These are phyloP conservation scores for Aepyceros melampus DNA, from an alignment of 2,113 vertebrate species.

Conservation along the genomic window DNA sequence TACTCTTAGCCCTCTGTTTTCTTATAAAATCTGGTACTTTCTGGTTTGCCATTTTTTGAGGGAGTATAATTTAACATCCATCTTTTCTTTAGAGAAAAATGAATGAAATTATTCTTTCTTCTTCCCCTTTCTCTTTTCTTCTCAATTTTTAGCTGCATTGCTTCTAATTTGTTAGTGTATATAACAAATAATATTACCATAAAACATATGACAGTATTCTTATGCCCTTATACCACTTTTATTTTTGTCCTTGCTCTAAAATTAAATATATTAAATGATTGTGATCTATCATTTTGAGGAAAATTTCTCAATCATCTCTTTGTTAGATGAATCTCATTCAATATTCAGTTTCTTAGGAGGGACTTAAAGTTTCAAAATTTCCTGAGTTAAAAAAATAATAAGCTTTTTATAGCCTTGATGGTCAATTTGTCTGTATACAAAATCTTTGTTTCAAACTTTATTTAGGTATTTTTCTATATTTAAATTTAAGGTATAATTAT, in stretches of 20 bases:
- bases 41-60: background rate
- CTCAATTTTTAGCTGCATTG: background rate
- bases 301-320: background rate
- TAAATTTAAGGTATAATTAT: background rate
- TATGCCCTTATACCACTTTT: background rate
- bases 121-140: background rate
- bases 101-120: background rate
- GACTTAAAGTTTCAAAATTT: background rate
- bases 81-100: background rate
- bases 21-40: background rate
- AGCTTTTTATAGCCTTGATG: background rate
- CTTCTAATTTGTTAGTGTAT: background rate
- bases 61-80: background rate
- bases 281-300: background rate
- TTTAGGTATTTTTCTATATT: background rate
- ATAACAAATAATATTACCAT: background rate
- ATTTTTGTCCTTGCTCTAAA: background rate
- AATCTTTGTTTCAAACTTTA: background rate
- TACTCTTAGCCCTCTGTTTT: background rate
- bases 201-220: background rate
- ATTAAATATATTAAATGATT: background rate
- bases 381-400: background rate
- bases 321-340: background rate
- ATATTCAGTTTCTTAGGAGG: background rate
- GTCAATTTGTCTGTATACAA: background rate